These are phyloP conservation scores for Marmota flaviventris DNA, from an alignment of 2,113 vertebrate species.

Conservation along the genomic window DNA sequence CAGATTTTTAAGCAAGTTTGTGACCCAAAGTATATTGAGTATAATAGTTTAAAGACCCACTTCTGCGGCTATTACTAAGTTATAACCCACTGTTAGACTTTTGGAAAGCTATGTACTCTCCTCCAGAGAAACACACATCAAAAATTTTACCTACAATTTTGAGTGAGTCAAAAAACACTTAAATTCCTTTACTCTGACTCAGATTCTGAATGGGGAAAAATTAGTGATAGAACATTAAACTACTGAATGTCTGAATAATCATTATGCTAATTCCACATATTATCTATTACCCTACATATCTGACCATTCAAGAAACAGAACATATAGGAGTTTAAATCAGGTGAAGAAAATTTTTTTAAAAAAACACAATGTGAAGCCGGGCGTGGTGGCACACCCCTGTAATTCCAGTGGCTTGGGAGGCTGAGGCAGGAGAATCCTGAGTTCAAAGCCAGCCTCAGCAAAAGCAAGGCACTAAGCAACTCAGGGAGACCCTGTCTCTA, in stretches of 20 bases:
- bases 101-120: background rate
- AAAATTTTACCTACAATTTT: background rate
- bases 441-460: too few species aligned
- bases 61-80: background rate
- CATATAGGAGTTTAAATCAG: background rate
- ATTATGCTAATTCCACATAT: background rate
- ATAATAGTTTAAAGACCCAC: background rate
- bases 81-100: background rate
- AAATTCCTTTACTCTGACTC: background rate
- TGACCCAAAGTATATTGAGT: background rate
- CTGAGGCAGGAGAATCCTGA: too few species aligned
- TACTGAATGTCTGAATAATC: background rate
- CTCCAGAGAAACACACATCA: background rate
- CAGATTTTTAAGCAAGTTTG: slow-evolving; percentile 31
- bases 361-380: too few species aligned
- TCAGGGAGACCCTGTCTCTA: too few species aligned
- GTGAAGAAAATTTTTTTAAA: too few species aligned
- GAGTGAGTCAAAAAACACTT: background rate
- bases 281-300: background rate
- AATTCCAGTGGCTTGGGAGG: too few species aligned
- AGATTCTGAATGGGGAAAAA: background rate
- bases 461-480: too few species aligned
- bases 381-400: too few species aligned
- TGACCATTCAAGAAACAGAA: slow-evolving; percentile 28
- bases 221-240: background rate